Evolutionary conservation across 2,797 vertebrate species (phyloP).

Genomic region (Chaetodon trifasciatus): DNA sequence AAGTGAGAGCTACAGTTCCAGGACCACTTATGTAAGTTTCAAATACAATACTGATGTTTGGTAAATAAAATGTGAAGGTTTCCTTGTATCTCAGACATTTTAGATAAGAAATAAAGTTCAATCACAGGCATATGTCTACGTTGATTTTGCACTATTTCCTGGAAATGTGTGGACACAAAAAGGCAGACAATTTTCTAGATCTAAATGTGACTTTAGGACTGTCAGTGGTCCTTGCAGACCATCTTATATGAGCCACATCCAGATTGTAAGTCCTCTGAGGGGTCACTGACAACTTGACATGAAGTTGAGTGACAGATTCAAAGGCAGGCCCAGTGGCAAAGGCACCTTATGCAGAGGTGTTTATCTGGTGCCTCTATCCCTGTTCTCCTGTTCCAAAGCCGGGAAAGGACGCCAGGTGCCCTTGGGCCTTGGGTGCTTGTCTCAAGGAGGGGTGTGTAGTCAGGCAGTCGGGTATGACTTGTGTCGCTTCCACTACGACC

Average conservation of each 20-base stretch:
- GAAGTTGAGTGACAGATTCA: conserved; percentile 31
- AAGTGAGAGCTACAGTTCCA: neutral
- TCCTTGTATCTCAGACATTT: neutral
- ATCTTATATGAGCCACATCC: conserved; percentile 11
- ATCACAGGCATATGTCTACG: neutral
- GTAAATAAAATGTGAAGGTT: neutral
- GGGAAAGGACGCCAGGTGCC: conserved; percentile 60
- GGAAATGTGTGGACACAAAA: neutral
- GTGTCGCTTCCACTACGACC: conserved; percentile 55
- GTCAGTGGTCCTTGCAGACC: neutral
- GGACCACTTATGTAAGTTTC: neutral
- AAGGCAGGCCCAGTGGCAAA: conserved; percentile 37
- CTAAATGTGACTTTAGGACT: conserved; percentile 13
- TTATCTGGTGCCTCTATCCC: conserved; percentile 65
- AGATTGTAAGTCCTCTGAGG: conserved; percentile 28
- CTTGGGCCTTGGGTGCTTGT: conserved; percentile 61
- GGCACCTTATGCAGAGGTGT: conserved; percentile 65
- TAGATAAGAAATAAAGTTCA: neutral
- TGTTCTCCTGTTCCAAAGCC: conserved; percentile 60
- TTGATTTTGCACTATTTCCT: neutral
- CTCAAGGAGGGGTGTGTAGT: conserved; percentile 49
- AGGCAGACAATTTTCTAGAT: neutral
- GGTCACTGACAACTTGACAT: conserved; percentile 30
- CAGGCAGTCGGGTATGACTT: conserved; percentile 17
- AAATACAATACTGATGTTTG: neutral